Percentiles rank a stretch among this genome's conserved stretches.
These are phyloP conservation scores for Mustela lutreola DNA, from an alignment of 2,113 vertebrate species.

Conservation along the genomic window DNA sequence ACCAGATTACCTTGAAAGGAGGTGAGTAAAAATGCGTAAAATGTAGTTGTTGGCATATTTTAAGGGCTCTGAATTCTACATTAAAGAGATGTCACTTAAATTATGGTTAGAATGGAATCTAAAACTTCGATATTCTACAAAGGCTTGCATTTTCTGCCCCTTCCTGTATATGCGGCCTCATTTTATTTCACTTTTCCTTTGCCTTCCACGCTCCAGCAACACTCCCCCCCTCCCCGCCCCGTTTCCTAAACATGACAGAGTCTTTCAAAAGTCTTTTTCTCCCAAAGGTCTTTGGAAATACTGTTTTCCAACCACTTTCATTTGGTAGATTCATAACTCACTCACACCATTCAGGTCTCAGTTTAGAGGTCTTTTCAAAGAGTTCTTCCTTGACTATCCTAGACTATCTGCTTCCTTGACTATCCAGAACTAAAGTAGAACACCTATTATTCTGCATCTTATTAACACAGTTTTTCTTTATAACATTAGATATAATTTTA, in stretches of 20 bases:
- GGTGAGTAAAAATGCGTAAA: neutral
- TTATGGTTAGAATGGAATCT: neutral
- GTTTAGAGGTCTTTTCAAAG: neutral
- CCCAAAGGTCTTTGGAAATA: neutral
- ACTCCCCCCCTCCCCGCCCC: no score
- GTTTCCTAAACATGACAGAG: neutral
- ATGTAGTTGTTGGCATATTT: neutral
- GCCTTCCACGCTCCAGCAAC: neutral
- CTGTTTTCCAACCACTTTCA: neutral
- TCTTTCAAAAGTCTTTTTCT: neutral
- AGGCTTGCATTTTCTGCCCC: neutral
- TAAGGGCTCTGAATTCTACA: neutral
- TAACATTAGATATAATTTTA: neutral
- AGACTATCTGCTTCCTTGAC: neutral
- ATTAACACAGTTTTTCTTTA: neutral
- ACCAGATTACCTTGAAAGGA: neutral
- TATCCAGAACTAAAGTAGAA: neutral
- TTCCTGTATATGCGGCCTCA: neutral
- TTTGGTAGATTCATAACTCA: neutral
- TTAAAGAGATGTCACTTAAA: neutral
- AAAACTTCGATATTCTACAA: neutral
- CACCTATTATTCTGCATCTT: neutral
- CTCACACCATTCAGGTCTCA: neutral
- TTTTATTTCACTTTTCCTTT: neutral
- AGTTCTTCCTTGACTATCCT: neutral